Evolutionary conservation across 2,888 invertebrate genomes (phyloP), one percentile per base, ranked within the genome.

Genomic region (Lasioglossum leucozonium): DNA sequence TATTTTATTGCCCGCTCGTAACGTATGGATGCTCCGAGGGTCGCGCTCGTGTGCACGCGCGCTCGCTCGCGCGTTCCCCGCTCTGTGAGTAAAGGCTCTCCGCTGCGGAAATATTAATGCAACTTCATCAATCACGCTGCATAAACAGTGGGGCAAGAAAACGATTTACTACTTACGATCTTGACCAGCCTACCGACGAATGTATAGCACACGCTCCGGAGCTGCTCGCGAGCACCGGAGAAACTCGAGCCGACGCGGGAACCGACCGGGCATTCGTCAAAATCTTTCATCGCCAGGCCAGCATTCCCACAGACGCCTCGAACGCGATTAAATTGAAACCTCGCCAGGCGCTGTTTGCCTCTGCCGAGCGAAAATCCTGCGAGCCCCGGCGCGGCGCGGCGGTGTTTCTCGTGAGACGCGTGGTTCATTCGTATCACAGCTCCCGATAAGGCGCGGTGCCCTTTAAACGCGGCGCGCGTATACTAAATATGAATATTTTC

Each of bases 111-210:
- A 89, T 90, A 90, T 90, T 90, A 90, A 90, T 90, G 91, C 88
- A 91, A 90, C 89, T 90, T 89, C 91, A 91, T 90, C 91, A 91
- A 90, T 90, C 90, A 91, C 86, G 69, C 82, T 83, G 85, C 89
- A 90, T 90, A 89, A 90, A 90, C 90, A 88, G 89, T 84, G 82
- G 81, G 75, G 89, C 87, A 85, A 77, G 87, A 82, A 80, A 87
- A 89, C 87, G 83, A 88, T 90, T 89, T 89, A 90, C 85, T 84
- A 84, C 87, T 86, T 83, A 77, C 81, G 78, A 79, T 72, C 67
- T 67, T 67, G 86, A 80, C 86, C 86, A 44, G 84, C 86, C 87
- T 82, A 85, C 85, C 84, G 80, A 82, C 87, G 72, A 76, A 86
- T 82, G 87, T 81, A 86, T 78, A 75, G 81, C 87, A 74, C 87